Evolutionary conservation across 2,888 invertebrate species (phyloP).

Genomic region (Amphiduros pacificus): DNA sequence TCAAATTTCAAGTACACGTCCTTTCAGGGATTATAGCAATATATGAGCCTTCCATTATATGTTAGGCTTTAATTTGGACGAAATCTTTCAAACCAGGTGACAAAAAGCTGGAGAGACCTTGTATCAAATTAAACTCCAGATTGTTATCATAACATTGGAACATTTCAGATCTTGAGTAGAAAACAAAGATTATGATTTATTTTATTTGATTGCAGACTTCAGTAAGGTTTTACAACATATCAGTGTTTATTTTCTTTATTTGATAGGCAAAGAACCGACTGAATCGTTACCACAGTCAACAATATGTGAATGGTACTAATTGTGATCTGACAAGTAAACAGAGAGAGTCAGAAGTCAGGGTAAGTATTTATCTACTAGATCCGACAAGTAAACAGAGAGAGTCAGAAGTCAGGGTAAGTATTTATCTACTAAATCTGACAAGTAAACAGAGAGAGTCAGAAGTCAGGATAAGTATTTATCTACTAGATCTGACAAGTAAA

Average conservation of each 20-base stretch:
- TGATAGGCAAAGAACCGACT: slow-evolving; percentile 32
- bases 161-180: too few species aligned
- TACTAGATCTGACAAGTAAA: too few species aligned
- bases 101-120: neutral
- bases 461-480: too few species aligned
- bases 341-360: slow-evolving; percentile 59
- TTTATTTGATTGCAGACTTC: neutral
- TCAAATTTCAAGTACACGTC: too few species aligned
- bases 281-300: slow-evolving; percentile 58
- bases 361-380: slow-evolving; percentile 30
- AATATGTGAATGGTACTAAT: slow-evolving; percentile 59
- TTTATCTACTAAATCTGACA: too few species aligned
- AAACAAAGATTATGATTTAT: neutral
- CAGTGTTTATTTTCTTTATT: too few species aligned
- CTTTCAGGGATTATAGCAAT: too few species aligned
- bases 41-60: too few species aligned
- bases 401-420: neutral
- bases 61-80: neutral
- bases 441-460: too few species aligned
- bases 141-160: too few species aligned
- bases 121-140: neutral
- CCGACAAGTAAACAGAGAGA: neutral
- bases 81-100: neutral
- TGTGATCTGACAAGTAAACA: slow-evolving; percentile 60
- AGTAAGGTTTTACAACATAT: too few species aligned